Evolutionary conservation across 2,113 vertebrate genomes (phyloP), one percentile per base, ranked within the genome.

Genomic region (Phalacrocorax pelagicus): DNA sequence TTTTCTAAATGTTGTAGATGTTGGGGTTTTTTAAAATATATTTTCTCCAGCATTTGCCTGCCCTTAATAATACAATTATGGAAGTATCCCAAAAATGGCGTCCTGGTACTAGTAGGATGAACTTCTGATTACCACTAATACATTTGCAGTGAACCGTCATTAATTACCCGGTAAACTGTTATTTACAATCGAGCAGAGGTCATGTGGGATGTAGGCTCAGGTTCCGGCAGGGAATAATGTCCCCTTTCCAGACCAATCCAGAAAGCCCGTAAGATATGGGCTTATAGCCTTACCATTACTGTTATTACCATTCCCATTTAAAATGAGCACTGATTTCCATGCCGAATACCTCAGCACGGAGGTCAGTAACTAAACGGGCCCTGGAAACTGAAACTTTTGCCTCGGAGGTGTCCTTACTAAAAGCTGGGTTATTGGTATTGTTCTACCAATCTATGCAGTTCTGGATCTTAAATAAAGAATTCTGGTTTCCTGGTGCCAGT

Each of bases 171-270:
- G 55, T n/a, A 71, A 36, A 29, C 18, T 15, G 11, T 21, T 36
- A 36, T 19, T 20, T 57, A 38, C 11, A 9, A 2, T 16, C 8
- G 46, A 21, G 3, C 1, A 24, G 49, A 42, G 19, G 38, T 34
- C 42, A 0, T 49, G 30, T 36, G 51, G 67, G 57, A 27, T 2
- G 0, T 6, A 10, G 59, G 36, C 46, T 58, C 26, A 15, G 47
- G 36, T 24, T 4, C 58, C 8, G 29, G 44, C 14, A 7, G 49
- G 52, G 36, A 34, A 15, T 30, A 11, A 23, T 5, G 14, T 74
- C 55, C 5, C 42, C 24, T n/a, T 38, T 5, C 34, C 57, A 70
- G 21, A 22, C 29, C 30, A 16, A 3, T 15, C 44, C 46, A 32
- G 21, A 52, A 34, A 67, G 81, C 30, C 54, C 21, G 16, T 12